Percentiles rank a stretch among this genome's conserved stretches.
These are phyloP conservation scores for Chaetoderma sp. DNA, from an alignment of 2,888 invertebrate genomes.

Conservation along the genomic window DNA sequence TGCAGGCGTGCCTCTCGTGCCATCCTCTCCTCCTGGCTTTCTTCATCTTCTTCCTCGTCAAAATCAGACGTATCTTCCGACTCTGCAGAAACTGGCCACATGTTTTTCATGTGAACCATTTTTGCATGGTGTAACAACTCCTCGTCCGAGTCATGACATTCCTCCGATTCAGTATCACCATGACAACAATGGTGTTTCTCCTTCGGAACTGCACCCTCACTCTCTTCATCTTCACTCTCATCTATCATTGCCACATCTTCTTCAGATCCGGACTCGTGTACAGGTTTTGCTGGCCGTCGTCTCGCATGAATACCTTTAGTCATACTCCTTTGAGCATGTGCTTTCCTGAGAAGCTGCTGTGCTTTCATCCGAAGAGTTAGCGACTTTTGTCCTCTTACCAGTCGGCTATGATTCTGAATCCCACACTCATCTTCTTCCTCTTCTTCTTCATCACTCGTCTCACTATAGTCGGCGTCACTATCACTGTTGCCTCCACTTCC, in stretches of 20 bases:
- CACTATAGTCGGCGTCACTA: conserved; percentile 39
- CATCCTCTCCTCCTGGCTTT: conserved; percentile 16
- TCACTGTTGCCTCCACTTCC: conserved; percentile 38
- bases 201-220: conserved; percentile 43
- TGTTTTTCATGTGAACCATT: conserved; percentile 37
- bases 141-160: conserved; percentile 55
- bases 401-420: neutral
- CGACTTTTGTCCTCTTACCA: conserved; percentile 12
- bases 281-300: conserved; percentile 30
- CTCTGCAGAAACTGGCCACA: conserved; percentile 28
- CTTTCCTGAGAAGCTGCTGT: neutral
- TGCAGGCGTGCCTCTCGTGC: conserved; percentile 32
- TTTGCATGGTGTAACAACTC: conserved; percentile 48
- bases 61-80: conserved; percentile 57
- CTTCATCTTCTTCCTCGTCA: conserved; percentile 44
- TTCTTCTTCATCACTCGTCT: conserved; percentile 39
- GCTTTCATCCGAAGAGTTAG: too few species aligned
- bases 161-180: conserved; percentile 37
- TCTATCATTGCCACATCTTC: conserved; percentile 27
- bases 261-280: conserved; percentile 41
- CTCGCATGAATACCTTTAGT: too few species aligned
- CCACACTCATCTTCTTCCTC: conserved; percentile 8
- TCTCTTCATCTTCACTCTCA: conserved; percentile 31
- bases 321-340: too few species aligned
- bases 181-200: too few species aligned